These are phyloP conservation scores for Onychomys leucogaster DNA, from an alignment of 2,797 vertebrate species.

Conservation along the genomic window DNA sequence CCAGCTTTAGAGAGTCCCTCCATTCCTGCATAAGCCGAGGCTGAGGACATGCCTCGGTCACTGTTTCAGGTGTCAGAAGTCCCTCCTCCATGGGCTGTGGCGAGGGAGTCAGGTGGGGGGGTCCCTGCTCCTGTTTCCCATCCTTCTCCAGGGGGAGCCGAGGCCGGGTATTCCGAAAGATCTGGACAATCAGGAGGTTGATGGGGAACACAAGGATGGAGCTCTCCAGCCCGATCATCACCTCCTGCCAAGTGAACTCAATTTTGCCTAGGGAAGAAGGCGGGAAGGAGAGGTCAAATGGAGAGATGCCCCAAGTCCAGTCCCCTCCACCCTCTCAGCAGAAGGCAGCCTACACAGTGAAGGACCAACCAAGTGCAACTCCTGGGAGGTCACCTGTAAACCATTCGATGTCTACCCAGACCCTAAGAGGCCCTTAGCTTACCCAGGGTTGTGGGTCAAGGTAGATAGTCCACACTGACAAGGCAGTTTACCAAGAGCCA, in stretches of 20 bases:
- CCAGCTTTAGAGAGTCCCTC: neutral
- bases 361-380: neutral
- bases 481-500: neutral
- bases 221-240: conserved; percentile 97
- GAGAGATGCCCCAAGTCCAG: neutral
- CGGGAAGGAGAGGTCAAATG: neutral
- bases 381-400: neutral
- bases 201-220: conserved; percentile 98
- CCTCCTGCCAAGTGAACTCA: conserved; percentile 97
- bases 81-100: conserved; percentile 85
- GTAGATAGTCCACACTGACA: neutral
- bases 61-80: conserved; percentile 92
- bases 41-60: conserved; percentile 90
- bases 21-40: neutral
- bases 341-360: neutral
- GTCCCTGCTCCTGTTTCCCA: conserved; percentile 87
- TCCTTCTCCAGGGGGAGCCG: conserved; percentile 85
- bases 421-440: neutral
- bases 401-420: neutral
- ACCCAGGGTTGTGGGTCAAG: neutral
- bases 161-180: conserved; percentile 93
- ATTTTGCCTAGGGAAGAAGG: conserved; percentile 90
- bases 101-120: conserved; percentile 83
- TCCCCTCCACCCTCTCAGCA: neutral
- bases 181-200: conserved; percentile 97